phyloP scores from a whole-genome alignment of 1,140 invertebrate genomes.

The Zeugodacus cucurbitae region DNA sequence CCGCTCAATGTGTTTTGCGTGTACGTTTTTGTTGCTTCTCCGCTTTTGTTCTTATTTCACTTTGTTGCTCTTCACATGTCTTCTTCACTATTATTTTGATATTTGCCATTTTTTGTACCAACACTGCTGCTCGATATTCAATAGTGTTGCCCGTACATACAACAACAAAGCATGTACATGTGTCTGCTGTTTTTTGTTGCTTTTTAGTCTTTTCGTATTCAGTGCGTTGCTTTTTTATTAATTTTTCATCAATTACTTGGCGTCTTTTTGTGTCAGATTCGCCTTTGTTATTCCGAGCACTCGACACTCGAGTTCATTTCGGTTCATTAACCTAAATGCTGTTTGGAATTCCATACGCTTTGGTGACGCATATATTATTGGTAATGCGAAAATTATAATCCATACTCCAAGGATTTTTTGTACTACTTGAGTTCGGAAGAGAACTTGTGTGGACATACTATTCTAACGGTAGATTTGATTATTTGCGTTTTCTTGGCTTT shows the following conservation, averaged over 20 bases:
- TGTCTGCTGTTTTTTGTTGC: not conserved
- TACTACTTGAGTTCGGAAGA: too few relatives aligned
- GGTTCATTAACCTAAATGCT: not conserved
- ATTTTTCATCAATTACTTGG: not conserved
- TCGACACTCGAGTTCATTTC: not conserved
- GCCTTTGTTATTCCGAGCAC: not conserved
- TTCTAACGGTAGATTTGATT: not conserved
- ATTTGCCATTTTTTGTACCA: not conserved
- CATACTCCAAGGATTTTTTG: not conserved
- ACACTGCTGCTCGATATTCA: not conserved
- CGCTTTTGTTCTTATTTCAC: not conserved
- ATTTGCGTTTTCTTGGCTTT: not conserved
- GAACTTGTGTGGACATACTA: not conserved
- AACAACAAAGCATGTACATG: not conserved
- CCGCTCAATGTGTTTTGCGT: not conserved
- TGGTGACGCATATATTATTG: not conserved
- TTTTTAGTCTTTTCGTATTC: not conserved
- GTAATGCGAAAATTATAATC: not conserved
- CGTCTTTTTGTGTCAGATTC: not conserved
- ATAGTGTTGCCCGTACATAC: not conserved
- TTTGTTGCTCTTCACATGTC: not conserved
- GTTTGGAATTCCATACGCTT: not conserved
- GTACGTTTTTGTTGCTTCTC: not conserved
- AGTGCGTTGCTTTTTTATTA: not conserved
- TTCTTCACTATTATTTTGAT: conserved; percentile 3